Evolutionary conservation across 2,888 invertebrate genomes (phyloP), one percentile per base, ranked within the genome.

Genomic region (Meiosimyza decipiens): DNA sequence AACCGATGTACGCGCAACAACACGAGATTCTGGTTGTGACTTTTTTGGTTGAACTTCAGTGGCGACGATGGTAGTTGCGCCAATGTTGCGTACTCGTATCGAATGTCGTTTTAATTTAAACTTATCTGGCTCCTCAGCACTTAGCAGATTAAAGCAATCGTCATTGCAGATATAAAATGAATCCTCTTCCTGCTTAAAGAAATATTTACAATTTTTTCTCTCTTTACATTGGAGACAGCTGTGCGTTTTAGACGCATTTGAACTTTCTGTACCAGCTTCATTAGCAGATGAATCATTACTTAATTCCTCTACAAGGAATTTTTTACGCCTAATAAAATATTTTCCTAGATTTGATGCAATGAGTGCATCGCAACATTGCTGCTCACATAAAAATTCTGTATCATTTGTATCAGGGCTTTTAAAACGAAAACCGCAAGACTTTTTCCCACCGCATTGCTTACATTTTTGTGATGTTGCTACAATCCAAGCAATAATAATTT

Each of bases 1-100:
- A 0, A 88, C 89, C 0, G 90, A 89, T 0, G 90, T 90, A 76
- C 91, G 90, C 0, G 90, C 89, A 60, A 90, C 89, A 51, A 91
- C 89, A 84, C 91, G 88, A 75, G 82, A 78, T 47, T 87, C 87
- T 0, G 83, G 73, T 12, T 63, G 67, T 4, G 72, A 73, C 13
- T 66, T 4, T 57, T 79, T 80, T 69, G 81, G 82, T 28, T 80
- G 78, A n/a, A 80, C 75, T 6, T 76, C 79, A 18, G 65, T 63
- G 15, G 54, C 52, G 11, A 18, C 28, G 3, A 84, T 82, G 0
- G 85, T 78, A 40, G 71, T 83, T 11, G 83, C 82, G 1, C 85
- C 85, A 67, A 87, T 83, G 59, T 87, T 86, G 7, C 86, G 82
- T 7, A 86, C 87, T 4, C 87, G 82, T 76, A 87, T 86, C 6